Conservation (phyloP, 2,797 vertebrate genomes). For the Hapalemur alaotrensis region DNA sequence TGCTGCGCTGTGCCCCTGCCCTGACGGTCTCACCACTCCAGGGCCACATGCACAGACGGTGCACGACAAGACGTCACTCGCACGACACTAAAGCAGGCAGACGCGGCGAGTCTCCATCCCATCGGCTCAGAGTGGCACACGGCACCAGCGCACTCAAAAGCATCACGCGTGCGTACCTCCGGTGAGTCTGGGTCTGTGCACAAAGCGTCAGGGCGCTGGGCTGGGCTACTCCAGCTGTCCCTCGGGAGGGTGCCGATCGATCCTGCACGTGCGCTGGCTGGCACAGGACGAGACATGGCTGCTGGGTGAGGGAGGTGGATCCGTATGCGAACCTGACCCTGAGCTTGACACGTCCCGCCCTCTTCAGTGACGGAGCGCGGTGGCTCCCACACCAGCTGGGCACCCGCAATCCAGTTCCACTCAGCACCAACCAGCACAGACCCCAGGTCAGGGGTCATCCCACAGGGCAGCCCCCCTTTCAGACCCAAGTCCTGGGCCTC, state of each 20-base stretch:
- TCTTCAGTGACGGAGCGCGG: not conserved
- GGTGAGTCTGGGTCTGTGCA: not conserved
- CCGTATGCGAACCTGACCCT: not conserved
- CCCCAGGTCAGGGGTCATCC: not conserved
- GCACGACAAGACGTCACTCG: rapidly evolving
- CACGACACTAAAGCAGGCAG: not conserved
- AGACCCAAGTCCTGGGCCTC: not conserved
- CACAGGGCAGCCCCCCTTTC: not conserved
- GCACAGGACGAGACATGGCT: not conserved
- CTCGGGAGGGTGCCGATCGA: not conserved
- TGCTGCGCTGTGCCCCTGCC: not conserved
- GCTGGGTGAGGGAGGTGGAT: not conserved
- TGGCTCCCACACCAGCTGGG: not conserved
- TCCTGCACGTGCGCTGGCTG: not conserved
- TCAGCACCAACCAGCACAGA: not conserved
- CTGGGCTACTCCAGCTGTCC: rapidly evolving
- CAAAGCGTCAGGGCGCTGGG: not conserved
- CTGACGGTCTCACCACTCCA: not conserved
- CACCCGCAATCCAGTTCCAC: not conserved
- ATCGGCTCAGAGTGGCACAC: too few species aligned
- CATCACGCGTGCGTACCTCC: rapidly evolving
- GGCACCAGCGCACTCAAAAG: not conserved
- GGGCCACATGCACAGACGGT: not conserved
- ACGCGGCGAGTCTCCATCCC: not conserved
- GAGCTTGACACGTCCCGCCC: not conserved